These are phyloP conservation scores for Drosophila quasianomalipes DNA, from an alignment of 2,888 invertebrate species.

Conservation along the genomic window DNA sequence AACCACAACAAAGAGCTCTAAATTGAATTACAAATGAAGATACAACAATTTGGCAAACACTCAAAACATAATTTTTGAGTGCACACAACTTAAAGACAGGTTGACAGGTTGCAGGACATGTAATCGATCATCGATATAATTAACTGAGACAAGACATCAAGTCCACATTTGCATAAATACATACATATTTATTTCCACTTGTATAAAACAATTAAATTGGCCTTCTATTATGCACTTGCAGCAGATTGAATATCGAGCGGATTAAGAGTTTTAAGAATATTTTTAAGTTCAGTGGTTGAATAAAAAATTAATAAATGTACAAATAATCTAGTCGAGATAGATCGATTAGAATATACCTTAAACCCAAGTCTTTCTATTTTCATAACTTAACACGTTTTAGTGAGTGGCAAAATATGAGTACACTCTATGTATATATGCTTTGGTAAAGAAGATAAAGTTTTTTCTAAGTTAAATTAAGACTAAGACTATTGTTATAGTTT, in stretches of 20 bases:
- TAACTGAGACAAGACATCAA: background rate
- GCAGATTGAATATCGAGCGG: background rate
- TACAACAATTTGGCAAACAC: slow-evolving; percentile 17
- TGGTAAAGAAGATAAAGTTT: background rate
- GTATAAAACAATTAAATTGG: no score
- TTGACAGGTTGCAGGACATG: background rate
- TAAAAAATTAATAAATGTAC: background rate
- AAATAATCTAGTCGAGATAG: background rate
- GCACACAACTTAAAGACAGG: background rate
- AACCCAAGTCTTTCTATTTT: background rate
- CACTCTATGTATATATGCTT: no score
- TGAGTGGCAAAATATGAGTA: no score
- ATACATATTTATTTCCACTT: no score
- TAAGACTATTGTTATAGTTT: background rate
- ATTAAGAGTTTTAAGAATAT: background rate
- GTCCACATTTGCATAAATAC: no score
- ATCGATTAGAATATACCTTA: background rate
- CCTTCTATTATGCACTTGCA: background rate
- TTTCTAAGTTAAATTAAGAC: fast-evolving
- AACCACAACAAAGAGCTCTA: slow-evolving; percentile 33
- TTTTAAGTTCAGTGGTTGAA: background rate
- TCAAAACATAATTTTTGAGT: background rate
- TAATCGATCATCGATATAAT: background rate
- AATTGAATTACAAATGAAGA: slow-evolving; percentile 39
- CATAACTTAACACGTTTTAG: no score